Evolutionary conservation across 2,888 invertebrate genomes (phyloP).

Genomic region (Sminthurinus aureus): DNA sequence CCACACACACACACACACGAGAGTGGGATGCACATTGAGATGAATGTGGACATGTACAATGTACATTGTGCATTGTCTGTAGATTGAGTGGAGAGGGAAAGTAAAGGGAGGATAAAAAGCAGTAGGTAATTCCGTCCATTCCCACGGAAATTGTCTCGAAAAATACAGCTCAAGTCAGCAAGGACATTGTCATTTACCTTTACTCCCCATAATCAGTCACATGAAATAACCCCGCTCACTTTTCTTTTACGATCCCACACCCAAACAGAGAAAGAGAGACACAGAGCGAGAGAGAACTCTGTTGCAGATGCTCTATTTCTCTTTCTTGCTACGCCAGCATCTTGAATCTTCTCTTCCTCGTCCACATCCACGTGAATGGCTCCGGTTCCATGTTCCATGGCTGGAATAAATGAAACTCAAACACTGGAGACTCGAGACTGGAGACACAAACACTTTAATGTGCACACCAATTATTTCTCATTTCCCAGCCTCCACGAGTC

Average conservation of each 20-base stretch:
- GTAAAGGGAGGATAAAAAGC: conserved; percentile 41
- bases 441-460: conserved; percentile 14
- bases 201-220: conserved; percentile 41
- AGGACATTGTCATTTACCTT: conserved; percentile 41
- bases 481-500: conserved; percentile 9
- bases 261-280: background rate
- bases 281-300: background rate
- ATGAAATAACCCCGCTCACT: conserved; percentile 33
- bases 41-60: too few species aligned
- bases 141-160: conserved; percentile 41
- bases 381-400: background rate
- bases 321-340: background rate
- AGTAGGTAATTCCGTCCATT: conserved; percentile 42
- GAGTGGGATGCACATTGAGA: too few species aligned
- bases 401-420: too few species aligned
- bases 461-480: conserved; percentile 25
- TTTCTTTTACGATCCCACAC: background rate
- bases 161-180: conserved; percentile 44
- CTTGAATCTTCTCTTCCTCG: background rate
- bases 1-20: too few species aligned
- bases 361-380: background rate
- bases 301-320: background rate
- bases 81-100: conserved; percentile 15
- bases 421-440: too few species aligned
- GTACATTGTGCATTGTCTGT: too few species aligned